Evolutionary conservation across 2,797 vertebrate species (phyloP).

Genomic region (Perodicticus potto): DNA sequence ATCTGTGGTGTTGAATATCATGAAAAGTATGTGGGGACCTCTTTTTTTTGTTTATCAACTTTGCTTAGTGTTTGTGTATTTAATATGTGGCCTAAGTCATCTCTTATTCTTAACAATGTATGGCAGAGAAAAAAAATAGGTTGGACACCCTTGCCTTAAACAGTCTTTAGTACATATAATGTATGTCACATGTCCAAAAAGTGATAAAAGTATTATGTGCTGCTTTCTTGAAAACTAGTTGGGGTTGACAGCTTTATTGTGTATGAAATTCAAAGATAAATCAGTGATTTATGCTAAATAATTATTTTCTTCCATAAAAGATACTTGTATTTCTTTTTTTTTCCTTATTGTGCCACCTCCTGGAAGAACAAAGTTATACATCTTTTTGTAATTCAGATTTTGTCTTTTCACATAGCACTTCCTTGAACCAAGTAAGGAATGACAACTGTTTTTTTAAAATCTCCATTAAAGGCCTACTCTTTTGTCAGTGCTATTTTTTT

Average conservation of each 20-base stretch:
- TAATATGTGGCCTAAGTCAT: too few species aligned
- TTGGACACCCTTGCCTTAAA: not conserved
- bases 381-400: constrained; percentile 49
- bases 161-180: constrained; percentile 26
- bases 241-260: constrained; percentile 28
- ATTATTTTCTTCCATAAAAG: constrained; percentile 10
- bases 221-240: constrained; percentile 40
- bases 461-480: not conserved
- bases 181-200: constrained; percentile 34
- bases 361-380: constrained; percentile 70
- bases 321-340: not conserved
- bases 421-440: not conserved
- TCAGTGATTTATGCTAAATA: constrained; percentile 35
- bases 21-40: too few species aligned
- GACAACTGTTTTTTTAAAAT: not conserved
- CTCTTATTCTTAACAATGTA: too few species aligned
- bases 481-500: not conserved
- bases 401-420: constrained; percentile 31
- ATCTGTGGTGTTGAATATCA: too few species aligned
- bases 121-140: too few species aligned
- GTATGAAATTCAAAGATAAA: constrained; percentile 28
- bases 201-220: not conserved
- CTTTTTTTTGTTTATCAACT: too few species aligned
- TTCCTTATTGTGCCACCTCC: constrained; percentile 72
- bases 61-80: too few species aligned